Base-by-base conservation (phyloP, 2,113 vertebrate genomes). In the Lethenteron reissneri region DNA sequence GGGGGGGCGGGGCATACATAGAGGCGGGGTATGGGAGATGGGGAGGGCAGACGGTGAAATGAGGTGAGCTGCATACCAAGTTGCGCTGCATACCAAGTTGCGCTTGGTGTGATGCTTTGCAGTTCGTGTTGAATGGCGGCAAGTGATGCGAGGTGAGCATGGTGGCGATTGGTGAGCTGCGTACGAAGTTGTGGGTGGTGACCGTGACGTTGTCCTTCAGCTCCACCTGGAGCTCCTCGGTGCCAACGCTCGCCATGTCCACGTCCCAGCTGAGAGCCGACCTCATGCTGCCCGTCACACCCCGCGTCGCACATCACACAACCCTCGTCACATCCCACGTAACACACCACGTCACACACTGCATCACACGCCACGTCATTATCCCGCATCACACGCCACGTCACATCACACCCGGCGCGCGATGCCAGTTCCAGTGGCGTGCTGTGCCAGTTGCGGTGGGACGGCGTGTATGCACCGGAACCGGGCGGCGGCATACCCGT, bases 261-360 rank as follows among this genome's bases (percentile, higher is more conserved):
- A 90, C 96, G 80, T 99, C 94, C 94, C 94, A 99, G 76, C 90
- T 92, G 79, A 99, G 91, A 0, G 92, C 91, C 76, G 94, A 97
- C 84, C 95, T 97, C 82, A 96, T 90, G 78, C 94, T 99, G 10
- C 64, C n/a, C 64, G 2, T 10, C n/a, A 10, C n/a, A 68, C 64
- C n/a, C 14, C 60, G 14, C 64, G 25, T 25, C 15, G 15, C 21
- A 21, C 62, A 68, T 68, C 62, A 68, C 15, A 68, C 21, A n/a
- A 15, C 15, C 21, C 21, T 68, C 21, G 62, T 68, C 21, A 10
- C 62, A 68, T 9, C 15, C 62, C 10, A 21, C 15, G 62, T 19
- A 68, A n/a, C 19, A 15, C 21, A 21, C 15, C 9, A 21, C 11
- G 64, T n/a, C n/a, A 17, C 25, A 68, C 11, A 25, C 11, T 25